phyloP scores from a whole-genome alignment of 1,140 invertebrate genomes.

The Drosophila carrolli region DNA sequence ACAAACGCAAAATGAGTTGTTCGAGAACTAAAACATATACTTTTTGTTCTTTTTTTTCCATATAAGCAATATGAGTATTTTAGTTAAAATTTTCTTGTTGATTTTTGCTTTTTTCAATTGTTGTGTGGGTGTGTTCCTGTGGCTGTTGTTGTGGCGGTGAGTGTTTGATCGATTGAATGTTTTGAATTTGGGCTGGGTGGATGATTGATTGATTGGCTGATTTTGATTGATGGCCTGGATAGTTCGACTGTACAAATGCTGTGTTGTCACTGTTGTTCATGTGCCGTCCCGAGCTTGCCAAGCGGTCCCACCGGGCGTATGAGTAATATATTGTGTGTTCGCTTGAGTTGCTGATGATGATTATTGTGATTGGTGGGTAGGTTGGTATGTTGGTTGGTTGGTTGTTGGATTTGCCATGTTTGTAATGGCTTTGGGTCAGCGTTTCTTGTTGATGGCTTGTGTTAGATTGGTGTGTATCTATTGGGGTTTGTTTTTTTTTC shows the following conservation, averaged over 20 bases:
- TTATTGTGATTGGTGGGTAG: conserved; percentile 32
- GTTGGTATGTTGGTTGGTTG: conserved; percentile 7
- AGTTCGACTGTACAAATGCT: conserved; percentile 55
- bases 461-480: conserved; percentile 35
- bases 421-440: conserved; percentile 30
- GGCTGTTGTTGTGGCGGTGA: conserved; percentile 27
- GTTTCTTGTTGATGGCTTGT: conserved; percentile 39
- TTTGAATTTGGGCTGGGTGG: conserved; percentile 49
- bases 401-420: conserved; percentile 57
- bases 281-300: conserved; percentile 21
- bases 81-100: conserved; percentile 66
- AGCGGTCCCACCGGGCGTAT: conserved; percentile 52
- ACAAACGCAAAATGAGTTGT: conserved; percentile 66
- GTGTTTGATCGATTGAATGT: conserved; percentile 68
- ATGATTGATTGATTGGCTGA: conserved; percentile 57
- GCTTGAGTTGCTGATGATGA: conserved; percentile 35
- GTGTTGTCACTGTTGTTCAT: conserved; percentile 36
- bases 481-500: conserved; percentile 20
- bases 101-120: conserved; percentile 52
- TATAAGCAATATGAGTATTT: conserved; percentile 58
- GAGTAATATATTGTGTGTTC: conserved; percentile 39
- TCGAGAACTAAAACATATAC: conserved; percentile 58
- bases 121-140: conserved; percentile 43
- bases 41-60: conserved; percentile 50
- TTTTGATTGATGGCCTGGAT: conserved; percentile 47